phyloP scores from a whole-genome alignment of 2,113 vertebrate species.

The Colossoma macropomum region DNA sequence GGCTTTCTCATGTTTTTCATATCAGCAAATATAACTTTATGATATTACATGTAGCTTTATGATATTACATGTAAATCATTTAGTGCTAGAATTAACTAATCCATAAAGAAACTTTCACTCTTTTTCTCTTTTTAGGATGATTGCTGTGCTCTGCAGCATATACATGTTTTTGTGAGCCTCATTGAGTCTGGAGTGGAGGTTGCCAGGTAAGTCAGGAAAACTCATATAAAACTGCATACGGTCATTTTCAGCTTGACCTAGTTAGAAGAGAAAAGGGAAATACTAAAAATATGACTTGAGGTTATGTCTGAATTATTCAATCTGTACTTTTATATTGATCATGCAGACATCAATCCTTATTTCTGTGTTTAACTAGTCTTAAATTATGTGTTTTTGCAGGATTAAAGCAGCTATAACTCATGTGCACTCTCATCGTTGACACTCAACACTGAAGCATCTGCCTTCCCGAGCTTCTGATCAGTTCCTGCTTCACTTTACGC shows the following conservation, averaged over 20 bases:
- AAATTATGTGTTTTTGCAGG: neutral
- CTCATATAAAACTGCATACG: neutral
- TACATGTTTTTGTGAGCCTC: neutral
- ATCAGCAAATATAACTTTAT: neutral
- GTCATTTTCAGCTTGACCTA: too few species aligned
- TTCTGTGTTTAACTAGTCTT: neutral
- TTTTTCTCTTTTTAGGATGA: neutral
- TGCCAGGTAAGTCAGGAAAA: neutral
- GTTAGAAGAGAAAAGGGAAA: neutral
- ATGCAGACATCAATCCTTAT: neutral
- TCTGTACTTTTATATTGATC: too few species aligned
- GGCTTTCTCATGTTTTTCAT: neutral
- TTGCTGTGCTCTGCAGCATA: neutral
- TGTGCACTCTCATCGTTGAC: neutral
- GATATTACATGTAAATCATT: neutral
- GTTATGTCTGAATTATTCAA: neutral
- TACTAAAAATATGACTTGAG: neutral
- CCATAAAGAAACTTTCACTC: neutral
- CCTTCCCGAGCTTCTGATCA: too few species aligned
- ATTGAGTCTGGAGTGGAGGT: neutral
- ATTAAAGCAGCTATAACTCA: neutral
- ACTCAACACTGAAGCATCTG: neutral
- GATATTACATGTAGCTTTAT: neutral
- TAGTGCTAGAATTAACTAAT: too few species aligned
- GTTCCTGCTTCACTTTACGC: too few species aligned